Evolutionary conservation across 1,140 invertebrate species (phyloP).

Genomic region (Drosophila kanapiae): DNA sequence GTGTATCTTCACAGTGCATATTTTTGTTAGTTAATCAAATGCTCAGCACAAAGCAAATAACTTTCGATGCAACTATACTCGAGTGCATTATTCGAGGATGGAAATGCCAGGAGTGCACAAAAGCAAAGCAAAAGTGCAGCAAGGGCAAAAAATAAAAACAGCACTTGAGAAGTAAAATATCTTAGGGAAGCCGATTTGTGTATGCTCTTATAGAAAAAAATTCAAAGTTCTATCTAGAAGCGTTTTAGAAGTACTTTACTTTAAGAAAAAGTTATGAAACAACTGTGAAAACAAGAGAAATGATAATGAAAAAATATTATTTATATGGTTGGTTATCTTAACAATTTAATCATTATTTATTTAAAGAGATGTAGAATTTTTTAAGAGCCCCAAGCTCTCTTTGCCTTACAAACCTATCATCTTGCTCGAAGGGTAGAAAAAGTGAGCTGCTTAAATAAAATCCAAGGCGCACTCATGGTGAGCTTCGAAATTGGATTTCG

Average conservation of each 20-base stretch:
- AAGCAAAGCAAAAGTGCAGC: conserved; percentile 1
- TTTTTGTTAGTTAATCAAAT: conserved; percentile 77
- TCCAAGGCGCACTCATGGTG: conserved; percentile 46
- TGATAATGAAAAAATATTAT: not conserved
- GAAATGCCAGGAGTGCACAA: conserved; percentile 30
- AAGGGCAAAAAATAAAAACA: not conserved
- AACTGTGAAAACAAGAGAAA: not conserved
- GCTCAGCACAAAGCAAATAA: conserved; percentile 61
- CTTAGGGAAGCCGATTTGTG: not conserved
- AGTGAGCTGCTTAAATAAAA: conserved; percentile 67
- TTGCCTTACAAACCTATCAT: not conserved
- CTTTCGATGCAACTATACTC: conserved; percentile 41
- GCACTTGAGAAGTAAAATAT: not conserved
- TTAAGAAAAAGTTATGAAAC: no score
- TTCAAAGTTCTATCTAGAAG: not conserved
- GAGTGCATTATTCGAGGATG: conserved; percentile 48
- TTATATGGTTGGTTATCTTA: not conserved
- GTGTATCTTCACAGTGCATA: conserved; percentile 32
- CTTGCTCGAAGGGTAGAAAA: conserved; percentile 14
- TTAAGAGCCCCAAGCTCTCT: not conserved
- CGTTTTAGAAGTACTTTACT: not conserved
- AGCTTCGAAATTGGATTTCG: conserved; percentile 70
- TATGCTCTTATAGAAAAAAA: not conserved
- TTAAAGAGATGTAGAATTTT: not conserved
- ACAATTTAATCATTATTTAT: not conserved